A percentile compares a stretch with the other conserved stretches of the same genome.
Evolutionary conservation across 2,113 vertebrate species (phyloP).

Genomic region (Perca flavescens): DNA sequence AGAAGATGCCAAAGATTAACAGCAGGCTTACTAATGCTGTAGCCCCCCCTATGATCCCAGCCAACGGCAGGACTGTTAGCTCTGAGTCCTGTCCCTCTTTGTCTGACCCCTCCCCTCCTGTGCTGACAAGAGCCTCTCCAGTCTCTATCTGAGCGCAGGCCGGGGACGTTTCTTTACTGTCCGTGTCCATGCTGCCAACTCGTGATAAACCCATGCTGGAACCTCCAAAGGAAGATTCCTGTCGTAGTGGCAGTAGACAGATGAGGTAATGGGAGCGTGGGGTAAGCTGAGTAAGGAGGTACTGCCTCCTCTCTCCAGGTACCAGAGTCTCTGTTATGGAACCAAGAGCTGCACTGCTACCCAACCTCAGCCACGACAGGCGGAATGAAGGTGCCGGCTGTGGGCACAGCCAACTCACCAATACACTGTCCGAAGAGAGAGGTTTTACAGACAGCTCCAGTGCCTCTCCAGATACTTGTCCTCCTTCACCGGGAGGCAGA

Average conservation of each 20-base stretch:
- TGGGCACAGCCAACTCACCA: constrained; percentile 90
- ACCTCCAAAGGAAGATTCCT: constrained; percentile 71
- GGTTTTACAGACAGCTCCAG: constrained; percentile 91
- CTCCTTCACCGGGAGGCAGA: constrained; percentile 81
- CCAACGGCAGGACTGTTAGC: constrained; percentile 88
- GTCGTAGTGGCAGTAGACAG: constrained; percentile 90
- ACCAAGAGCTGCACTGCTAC: constrained; percentile 89
- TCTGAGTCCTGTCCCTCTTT: constrained; percentile 87
- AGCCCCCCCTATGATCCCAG: constrained; percentile 92
- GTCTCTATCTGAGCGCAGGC: constrained; percentile 94
- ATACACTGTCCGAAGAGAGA: constrained; percentile 90
- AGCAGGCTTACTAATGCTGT: constrained; percentile 91
- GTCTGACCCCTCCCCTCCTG: constrained; percentile 84
- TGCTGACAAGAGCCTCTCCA: constrained; percentile 77
- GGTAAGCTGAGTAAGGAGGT: constrained; percentile 90
- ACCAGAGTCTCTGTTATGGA: constrained; percentile 95
- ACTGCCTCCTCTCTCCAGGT: constrained; percentile 92
- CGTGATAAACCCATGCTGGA: constrained; percentile 74
- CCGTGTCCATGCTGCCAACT: constrained; percentile 83
- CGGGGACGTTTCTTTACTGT: constrained; percentile 86
- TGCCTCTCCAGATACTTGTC: constrained; percentile 82
- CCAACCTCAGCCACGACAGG: constrained; percentile 92
- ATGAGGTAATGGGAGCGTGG: constrained; percentile 93
- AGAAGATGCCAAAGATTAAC: constrained; percentile 91
- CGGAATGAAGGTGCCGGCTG: constrained; percentile 89